Evolutionary conservation across 2,113 vertebrate genomes (phyloP), one percentile per base, ranked within the genome.

Genomic region (Carlito syrichta): DNA sequence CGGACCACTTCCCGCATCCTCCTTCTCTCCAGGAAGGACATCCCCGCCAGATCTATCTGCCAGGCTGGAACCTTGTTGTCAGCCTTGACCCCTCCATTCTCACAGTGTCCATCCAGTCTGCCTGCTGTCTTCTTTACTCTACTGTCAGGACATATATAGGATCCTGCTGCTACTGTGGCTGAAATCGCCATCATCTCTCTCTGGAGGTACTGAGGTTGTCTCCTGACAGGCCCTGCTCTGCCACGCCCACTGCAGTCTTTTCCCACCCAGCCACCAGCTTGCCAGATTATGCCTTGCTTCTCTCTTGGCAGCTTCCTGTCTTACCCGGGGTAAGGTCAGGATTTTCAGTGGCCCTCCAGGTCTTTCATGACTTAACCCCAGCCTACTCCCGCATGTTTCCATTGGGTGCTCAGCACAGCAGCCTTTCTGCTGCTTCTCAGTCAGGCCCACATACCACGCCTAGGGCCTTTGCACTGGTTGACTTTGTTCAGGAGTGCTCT

Each of bases 391-490:
- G 62, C 2, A 4, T n/a, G n/a, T 20, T 58, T 10, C 63, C 20
- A 12, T 35, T 13, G 22, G 74, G 68, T 8, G 0, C 69, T n/a
- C 38, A 25, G 6, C 73, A 8, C 35, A 1, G 12, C 4, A 4
- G 69, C 43, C 50, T 48, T 23, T 73, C 23, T 19, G 7, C 43
- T 22, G 25, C 52, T 11, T 0, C 14, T n/a, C 14, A 32, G 56
- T 5, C 0, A 0, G 6, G 35, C 86, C 52, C 2, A 22, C 50
- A 0, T 27, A 25, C 38, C 2, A 20, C 8, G n/a, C 40, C 22
- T 40, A 27, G 17, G 6, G 38, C 27, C 56, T 90, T 4, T 20
- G 32, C 11, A 0, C 13, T 3, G 6, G 56, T 13, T 8, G 25
- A 0, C 62, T 13, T 32, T 62, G 19, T 35, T n/a, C 30, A 5